phyloP scores from a whole-genome alignment of 2,888 invertebrate genomes.

The Antitype chi region DNA sequence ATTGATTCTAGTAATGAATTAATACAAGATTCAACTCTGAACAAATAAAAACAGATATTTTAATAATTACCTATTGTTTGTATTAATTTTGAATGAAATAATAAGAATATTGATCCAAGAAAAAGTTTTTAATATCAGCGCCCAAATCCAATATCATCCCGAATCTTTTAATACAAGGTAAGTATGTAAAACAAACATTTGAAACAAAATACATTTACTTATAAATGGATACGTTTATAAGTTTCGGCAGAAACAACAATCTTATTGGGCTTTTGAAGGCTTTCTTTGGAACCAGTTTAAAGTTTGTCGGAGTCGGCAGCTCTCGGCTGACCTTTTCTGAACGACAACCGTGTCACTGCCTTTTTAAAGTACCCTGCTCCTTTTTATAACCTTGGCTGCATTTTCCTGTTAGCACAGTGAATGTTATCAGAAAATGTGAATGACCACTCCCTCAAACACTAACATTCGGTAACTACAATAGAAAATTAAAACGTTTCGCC shows the following conservation, averaged over 20 bases:
- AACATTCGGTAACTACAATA: constrained; percentile 36
- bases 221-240: constrained; percentile 64
- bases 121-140: constrained; percentile 2
- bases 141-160: constrained; percentile 31
- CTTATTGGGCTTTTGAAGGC: constrained; percentile 70
- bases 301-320: constrained; percentile 66
- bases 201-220: constrained; percentile 63
- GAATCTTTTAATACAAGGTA: constrained; percentile 35
- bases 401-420: constrained; percentile 66
- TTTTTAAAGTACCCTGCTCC: constrained; percentile 69
- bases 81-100: background rate
- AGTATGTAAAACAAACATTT: constrained; percentile 45
- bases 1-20: too few relatives aligned
- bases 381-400: constrained; percentile 61
- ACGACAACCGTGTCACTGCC: constrained; percentile 67
- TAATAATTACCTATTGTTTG: background rate
- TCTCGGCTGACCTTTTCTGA: constrained; percentile 76
- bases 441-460: constrained; percentile 30
- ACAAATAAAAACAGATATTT: background rate
- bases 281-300: constrained; percentile 78
- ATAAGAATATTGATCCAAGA: background rate
- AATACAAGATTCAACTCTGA: background rate
- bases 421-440: constrained; percentile 56
- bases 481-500: constrained; percentile 32
- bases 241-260: constrained; percentile 68